Base-by-base conservation (phyloP, 2,888 invertebrate genomes). In the Pseudoips prasinana region DNA sequence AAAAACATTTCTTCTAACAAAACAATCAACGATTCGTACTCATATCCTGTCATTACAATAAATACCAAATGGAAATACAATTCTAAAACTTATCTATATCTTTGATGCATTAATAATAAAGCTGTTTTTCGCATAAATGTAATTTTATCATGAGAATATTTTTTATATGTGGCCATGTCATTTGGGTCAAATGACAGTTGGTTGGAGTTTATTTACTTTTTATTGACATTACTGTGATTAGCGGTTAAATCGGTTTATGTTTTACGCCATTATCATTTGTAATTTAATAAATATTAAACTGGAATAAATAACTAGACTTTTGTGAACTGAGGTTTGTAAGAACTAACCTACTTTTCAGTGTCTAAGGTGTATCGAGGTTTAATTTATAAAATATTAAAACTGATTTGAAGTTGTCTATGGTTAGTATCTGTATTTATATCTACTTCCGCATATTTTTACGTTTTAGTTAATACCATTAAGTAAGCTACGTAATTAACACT, bases 141-240 rank as follows among this genome's bases (percentile, higher is more conserved):
- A 14, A 33, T 14, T 43, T 37, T 37, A 32, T 18, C 39, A 28
- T 43, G 11, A 36, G 24, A 40, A 40, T 20, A 33, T 46, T 33
- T 42, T 33, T 29, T 39, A 33, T n/a, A 33, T 43, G 34, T 25
- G 22, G 28, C 22, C 29, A 30, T 52, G 52, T 54, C 52, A 65
- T 62, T 63, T 47, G 58, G 67, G 68, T 69, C 68, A 65, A 44
- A 45, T 47, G 58, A 61, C 69, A 69, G 62, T 64, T 68, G 58
- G 36, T 39, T 42, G 49, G 40, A 69, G 62, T 64, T 68, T 56
- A 35, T 39, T 42, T 50, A 39, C 37, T 53, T 51, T 45, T 30
- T 18, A 20, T 29, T 36, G 17, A 24, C 17, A 20, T 9, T 33
- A 32, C 23, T 40, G 31, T 27, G 29, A 23, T 27, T 36, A 22